Evolutionary conservation across 2,888 invertebrate genomes (phyloP), one percentile per base, ranked within the genome.

Genomic region (Caenorhabditis sp.): DNA sequence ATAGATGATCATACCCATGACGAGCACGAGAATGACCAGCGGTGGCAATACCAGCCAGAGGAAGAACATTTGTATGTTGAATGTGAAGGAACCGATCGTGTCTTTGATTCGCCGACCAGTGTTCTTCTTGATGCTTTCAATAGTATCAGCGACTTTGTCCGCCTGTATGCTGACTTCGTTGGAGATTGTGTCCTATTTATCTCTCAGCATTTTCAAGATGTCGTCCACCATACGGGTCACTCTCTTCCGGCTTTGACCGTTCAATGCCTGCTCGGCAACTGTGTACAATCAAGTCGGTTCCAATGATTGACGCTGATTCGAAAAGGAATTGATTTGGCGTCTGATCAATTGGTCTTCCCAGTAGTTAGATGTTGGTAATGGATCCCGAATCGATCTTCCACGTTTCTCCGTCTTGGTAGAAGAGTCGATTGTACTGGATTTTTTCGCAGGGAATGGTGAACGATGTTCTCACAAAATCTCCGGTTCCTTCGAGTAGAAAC

Each of bases 401-500:
- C 22, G 6, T 20, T 18, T 11, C 37, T 1, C 20, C 40, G 13
- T 60, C 40, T 3, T n/a, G 28, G 35, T 32, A 20, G n/a, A 32
- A 11, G 15, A 18, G 28, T 11, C 2, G 11, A 5, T 32, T 35
- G 8, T 44, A 2, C 40, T 37, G 22, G 4, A 37, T 18, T 24
- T 22, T 8, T 44, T 9, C 15, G 37, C 61, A 61, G 24, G 20
- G 13, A 2, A 40, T 13, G 20, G 24, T 24, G 2, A 2, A 18
- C 1, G 61, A 22, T 44, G 20, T 20, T 11, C 15, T 37, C 0
- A 61, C 61, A 4, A 61, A n/a, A n/a, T 61, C 61, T 1, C 44
- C 44, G 4, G 61, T 26, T 2, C 61, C 61, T 26, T 22, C 44
- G 2, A 61, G n/a, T 15, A 26, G 26, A 26, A 61, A 61, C 61